These are phyloP conservation scores for Rattus rattus DNA, from an alignment of 2,113 vertebrate genomes.

Conservation along the genomic window DNA sequence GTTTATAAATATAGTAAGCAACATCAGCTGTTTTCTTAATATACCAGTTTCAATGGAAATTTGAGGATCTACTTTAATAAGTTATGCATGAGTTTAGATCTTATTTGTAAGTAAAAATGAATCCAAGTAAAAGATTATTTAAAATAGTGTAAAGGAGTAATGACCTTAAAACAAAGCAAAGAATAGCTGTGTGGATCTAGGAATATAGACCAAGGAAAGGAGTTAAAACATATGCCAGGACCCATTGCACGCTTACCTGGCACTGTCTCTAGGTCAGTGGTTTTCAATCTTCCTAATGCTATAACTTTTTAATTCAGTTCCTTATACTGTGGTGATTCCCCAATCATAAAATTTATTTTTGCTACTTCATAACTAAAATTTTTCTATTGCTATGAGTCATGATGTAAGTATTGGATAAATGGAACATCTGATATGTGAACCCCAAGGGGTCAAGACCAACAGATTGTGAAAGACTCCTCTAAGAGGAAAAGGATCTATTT, in stretches of 20 bases:
- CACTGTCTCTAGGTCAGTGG: background rate
- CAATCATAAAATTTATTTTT: background rate
- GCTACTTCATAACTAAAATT: background rate
- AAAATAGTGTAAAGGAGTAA: background rate
- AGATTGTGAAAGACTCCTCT: background rate
- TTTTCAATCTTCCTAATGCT: background rate
- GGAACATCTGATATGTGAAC: background rate
- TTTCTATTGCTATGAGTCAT: background rate
- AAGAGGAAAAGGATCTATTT: background rate
- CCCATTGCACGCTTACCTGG: background rate
- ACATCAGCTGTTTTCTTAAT: conserved; percentile 1
- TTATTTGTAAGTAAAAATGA: conserved; percentile 19
- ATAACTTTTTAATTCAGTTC: background rate
- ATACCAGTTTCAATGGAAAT: background rate
- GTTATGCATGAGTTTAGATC: background rate
- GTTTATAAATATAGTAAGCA: background rate
- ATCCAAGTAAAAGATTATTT: background rate
- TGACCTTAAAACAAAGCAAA: background rate
- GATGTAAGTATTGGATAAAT: background rate
- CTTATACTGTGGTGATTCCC: background rate
- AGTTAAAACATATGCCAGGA: background rate
- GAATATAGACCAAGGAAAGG: background rate
- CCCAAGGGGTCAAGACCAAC: too few relatives aligned
- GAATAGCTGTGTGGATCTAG: background rate
- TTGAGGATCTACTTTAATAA: background rate